Conservation (phyloP, 1,140 invertebrate species). For the Ylistrum balloti region DNA sequence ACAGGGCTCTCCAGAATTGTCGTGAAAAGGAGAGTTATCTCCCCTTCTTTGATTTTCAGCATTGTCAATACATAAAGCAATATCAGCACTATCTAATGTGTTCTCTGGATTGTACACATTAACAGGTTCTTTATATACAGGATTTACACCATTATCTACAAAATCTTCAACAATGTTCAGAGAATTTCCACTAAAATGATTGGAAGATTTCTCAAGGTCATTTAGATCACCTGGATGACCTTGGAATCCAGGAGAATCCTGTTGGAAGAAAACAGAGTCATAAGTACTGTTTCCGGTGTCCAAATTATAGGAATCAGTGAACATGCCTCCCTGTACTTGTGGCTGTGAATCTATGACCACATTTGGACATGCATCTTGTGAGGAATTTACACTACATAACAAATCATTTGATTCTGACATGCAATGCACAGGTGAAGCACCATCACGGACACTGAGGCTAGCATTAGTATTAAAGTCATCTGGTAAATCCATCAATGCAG, state of each 20-base stretch:
- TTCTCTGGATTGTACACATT: neutral
- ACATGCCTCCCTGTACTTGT: neutral
- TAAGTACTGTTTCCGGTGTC: neutral
- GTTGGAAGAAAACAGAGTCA: conserved; percentile 6
- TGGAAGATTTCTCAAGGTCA: neutral
- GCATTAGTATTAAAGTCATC: neutral
- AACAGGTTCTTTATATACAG: neutral
- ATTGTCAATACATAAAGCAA: conserved; percentile 18
- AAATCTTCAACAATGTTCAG: neutral
- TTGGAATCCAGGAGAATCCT: neutral
- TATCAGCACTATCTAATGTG: neutral
- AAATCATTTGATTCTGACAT: neutral
- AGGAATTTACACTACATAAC: neutral
- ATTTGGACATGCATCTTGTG: neutral
- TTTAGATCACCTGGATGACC: neutral
- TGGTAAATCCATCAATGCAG: neutral
- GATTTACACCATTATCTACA: neutral
- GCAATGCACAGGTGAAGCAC: neutral
- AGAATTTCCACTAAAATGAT: too few species aligned
- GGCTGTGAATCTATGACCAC: neutral
- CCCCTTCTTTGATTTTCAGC: conserved; percentile 1
- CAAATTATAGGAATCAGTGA: neutral
- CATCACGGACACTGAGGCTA: neutral
- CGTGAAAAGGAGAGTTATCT: neutral
- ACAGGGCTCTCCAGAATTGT: neutral